phyloP scores from a whole-genome alignment of 2,113 vertebrate genomes.

The Phalacrocorax pelagicus region DNA sequence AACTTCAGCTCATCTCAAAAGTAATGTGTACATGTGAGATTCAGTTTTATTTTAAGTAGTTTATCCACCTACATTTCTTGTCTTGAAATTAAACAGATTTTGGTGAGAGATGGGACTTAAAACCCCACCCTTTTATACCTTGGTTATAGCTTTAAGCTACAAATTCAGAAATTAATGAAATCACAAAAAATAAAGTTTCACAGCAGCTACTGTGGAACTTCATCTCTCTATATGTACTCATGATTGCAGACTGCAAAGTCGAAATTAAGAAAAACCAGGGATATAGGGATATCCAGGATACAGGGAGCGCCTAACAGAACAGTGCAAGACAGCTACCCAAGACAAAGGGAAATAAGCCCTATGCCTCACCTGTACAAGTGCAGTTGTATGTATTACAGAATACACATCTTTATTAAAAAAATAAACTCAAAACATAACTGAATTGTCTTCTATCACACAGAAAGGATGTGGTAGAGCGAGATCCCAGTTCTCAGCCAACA shows the following conservation, averaged over 20 bases:
- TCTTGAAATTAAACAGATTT: neutral
- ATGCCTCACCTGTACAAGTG: neutral
- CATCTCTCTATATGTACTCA: neutral
- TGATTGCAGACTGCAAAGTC: neutral
- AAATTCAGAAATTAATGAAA: neutral
- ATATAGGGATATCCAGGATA: neutral
- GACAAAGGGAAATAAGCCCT: neutral
- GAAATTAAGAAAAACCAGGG: neutral
- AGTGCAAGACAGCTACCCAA: neutral
- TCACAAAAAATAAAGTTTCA: neutral
- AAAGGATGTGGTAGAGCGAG: neutral
- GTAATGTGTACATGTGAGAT: neutral
- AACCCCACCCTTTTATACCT: neutral
- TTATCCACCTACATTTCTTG: neutral
- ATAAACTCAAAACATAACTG: neutral
- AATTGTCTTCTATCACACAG: neutral
- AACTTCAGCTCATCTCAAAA: neutral
- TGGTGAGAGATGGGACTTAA: neutral
- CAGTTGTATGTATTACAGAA: neutral
- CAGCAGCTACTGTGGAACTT: neutral
- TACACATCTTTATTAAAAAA: neutral
- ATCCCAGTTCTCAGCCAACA: neutral
- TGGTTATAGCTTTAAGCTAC: neutral
- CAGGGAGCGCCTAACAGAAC: neutral
- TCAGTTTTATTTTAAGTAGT: neutral